Evolutionary conservation across 2,113 vertebrate species (phyloP).

Genomic region (Ammodytes dubius): DNA sequence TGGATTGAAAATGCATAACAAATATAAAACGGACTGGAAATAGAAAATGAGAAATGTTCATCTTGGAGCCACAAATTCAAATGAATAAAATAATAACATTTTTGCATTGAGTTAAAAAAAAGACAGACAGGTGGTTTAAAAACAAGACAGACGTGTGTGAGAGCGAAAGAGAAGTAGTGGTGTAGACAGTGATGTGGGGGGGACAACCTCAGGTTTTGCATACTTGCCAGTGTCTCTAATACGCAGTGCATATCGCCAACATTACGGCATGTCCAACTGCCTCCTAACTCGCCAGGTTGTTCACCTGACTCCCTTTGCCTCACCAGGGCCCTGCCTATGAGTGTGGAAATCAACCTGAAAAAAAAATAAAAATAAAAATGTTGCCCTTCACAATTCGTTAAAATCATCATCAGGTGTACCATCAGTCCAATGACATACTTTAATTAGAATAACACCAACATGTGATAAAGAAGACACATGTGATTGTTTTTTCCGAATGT

Average conservation of each 20-base stretch:
- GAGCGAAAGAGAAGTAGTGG: neutral
- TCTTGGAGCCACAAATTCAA: neutral
- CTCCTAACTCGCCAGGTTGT: constrained; percentile 57
- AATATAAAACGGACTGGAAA: neutral
- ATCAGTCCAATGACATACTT: neutral
- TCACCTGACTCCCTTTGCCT: constrained; percentile 41
- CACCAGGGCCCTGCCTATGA: constrained; percentile 14
- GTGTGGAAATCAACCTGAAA: constrained; percentile 39
- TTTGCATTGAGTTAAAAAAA: neutral
- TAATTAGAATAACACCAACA: neutral
- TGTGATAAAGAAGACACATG: neutral
- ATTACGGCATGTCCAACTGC: constrained; percentile 54
- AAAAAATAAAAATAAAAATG: constrained; percentile 19
- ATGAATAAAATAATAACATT: neutral
- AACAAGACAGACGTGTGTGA: neutral
- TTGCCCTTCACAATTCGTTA: constrained; percentile 5
- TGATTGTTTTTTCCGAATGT: neutral
- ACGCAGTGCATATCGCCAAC: constrained; percentile 14
- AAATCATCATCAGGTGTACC: neutral
- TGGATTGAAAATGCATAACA: neutral
- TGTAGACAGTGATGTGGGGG: neutral
- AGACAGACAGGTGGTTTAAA: neutral
- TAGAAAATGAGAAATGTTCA: neutral
- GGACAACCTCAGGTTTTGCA: constrained; percentile 78
- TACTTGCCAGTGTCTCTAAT: constrained; percentile 38